Base-by-base conservation (phyloP, 2,888 invertebrate genomes). In the Dinocampus coccinellae region DNA sequence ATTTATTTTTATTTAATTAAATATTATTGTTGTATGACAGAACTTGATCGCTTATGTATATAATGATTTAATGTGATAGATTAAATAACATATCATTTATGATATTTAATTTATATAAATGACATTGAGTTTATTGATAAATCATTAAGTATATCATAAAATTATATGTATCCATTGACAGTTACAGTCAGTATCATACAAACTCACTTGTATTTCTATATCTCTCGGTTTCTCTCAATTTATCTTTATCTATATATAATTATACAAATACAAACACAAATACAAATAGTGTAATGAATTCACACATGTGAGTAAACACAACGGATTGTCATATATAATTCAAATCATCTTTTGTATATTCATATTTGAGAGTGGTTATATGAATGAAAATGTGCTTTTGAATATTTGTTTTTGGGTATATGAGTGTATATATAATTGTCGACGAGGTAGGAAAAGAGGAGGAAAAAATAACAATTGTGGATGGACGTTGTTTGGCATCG, bases 311-410 rank as follows among this genome's bases (percentile, higher is more conserved):
- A 78, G 72, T 77, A 78, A 39, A 79, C 52, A 58, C 53, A 60
- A 57, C 60, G 80, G 78, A 78, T 80, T n/a, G 39, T n/a, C 75
- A 77, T 79, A 24, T 29, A 83, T 83, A 83, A 83, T 84, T 84
- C 76, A 77, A 76, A 78, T 79, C 72, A 79, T 80, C 77, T 79
- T 80, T 78, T 75, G 71, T 61, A 62, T 42, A 72, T 24, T 61
- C 72, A 71, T 73, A 69, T n/a, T 3, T 34, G 33, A 33, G 60
- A 16, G 60, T 26, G 11, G 16, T 24, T 24, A 22, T n/a, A n/a
- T 53, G 24, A 53, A n/a, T n/a, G 13, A n/a, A 39, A 39, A n/a
- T n/a, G n/a, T n/a, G n/a, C 77, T 79, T 80, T 78, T 75, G 71
- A 58, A 62, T 42, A 72, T 24, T 61, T 73, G 69, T 73, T 67